A percentile compares a stretch with the other conserved stretches of the same genome.
Conservation (phyloP, 2,888 invertebrate genomes). For the Hypolimnas misippus region DNA sequence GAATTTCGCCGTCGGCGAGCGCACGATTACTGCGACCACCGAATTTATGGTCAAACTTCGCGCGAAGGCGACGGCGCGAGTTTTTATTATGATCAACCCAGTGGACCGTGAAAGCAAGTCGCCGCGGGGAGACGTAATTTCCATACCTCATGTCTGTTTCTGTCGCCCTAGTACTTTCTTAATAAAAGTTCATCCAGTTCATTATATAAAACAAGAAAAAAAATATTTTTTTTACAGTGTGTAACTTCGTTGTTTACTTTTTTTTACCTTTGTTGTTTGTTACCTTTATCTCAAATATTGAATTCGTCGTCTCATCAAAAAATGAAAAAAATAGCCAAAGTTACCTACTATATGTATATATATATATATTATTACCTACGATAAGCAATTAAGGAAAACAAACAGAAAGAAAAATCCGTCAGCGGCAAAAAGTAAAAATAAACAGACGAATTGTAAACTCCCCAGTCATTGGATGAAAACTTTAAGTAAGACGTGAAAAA, state of each 20-base stretch:
- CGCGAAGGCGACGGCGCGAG: slow-evolving; percentile 81
- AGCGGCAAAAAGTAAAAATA: slow-evolving; percentile 58
- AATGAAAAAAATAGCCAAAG: too few relatives aligned
- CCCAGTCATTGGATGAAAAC: slow-evolving; percentile 64
- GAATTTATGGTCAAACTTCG: slow-evolving; percentile 85
- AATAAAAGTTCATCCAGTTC: slow-evolving; percentile 67
- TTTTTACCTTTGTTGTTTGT: too few relatives aligned
- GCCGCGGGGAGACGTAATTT: slow-evolving; percentile 79
- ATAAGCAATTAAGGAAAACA: slow-evolving; percentile 47
- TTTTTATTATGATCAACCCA: slow-evolving; percentile 85
- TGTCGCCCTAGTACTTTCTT: slow-evolving; percentile 79
- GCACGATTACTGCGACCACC: slow-evolving; percentile 74
- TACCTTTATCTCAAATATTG: too few relatives aligned
- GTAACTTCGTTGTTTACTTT: too few relatives aligned
- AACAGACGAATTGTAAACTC: slow-evolving; percentile 66
- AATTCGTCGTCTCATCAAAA: too few relatives aligned
- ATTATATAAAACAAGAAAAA: too few relatives aligned
- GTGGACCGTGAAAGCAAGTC: slow-evolving; percentile 84
- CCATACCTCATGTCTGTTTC: slow-evolving; percentile 81
- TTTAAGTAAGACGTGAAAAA: slow-evolving; percentile 83
- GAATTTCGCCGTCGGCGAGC: slow-evolving; percentile 71
- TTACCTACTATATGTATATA: too few relatives aligned
- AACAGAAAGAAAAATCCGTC: slow-evolving; percentile 49
- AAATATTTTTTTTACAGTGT: too few relatives aligned
- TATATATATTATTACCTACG: too few relatives aligned